These are phyloP conservation scores for Ophion ellenae DNA, from an alignment of 2,888 invertebrate species.

Conservation along the genomic window DNA sequence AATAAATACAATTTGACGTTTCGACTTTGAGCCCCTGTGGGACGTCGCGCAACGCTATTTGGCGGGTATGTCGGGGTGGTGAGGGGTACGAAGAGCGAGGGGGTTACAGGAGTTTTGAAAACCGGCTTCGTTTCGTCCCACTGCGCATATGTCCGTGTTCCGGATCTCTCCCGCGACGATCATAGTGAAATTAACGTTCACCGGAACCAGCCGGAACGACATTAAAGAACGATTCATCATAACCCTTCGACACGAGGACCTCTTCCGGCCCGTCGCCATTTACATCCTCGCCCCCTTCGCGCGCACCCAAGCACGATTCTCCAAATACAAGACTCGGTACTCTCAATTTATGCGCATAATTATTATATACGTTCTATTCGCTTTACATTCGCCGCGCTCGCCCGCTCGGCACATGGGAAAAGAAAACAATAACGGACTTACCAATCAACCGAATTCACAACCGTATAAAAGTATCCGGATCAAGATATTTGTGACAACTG, in stretches of 20 bases:
- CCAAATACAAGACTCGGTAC: slow-evolving; percentile 33
- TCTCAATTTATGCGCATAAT: slow-evolving; percentile 54
- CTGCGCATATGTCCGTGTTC: slow-evolving; percentile 37
- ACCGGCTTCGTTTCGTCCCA: slow-evolving; percentile 38
- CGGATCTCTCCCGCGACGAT: slow-evolving; percentile 17
- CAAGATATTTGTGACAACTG: too few species aligned
- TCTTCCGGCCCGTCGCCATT: not conserved
- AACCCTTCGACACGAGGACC: slow-evolving; percentile 2
- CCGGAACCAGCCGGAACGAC: slow-evolving; percentile 37
- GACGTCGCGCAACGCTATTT: too few species aligned
- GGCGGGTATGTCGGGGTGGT: not conserved
- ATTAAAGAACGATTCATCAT: slow-evolving; percentile 61
- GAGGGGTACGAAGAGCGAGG: slow-evolving; percentile 14
- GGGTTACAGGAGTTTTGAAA: slow-evolving; percentile 11
- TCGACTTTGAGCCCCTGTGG: slow-evolving; percentile 36
- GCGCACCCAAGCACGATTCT: not conserved
- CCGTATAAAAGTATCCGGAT: too few species aligned
- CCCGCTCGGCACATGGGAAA: not conserved
- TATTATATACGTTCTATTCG: not conserved
- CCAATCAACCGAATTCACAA: not conserved
- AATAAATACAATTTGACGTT: slow-evolving; percentile 35
- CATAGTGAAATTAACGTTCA: slow-evolving; percentile 47
- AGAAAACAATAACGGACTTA: not conserved
- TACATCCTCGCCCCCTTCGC: not conserved
- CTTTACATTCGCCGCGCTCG: slow-evolving; percentile 15